Conservation (phyloP, 2,888 invertebrate genomes). For the Scrobipalpa atriplicella region DNA sequence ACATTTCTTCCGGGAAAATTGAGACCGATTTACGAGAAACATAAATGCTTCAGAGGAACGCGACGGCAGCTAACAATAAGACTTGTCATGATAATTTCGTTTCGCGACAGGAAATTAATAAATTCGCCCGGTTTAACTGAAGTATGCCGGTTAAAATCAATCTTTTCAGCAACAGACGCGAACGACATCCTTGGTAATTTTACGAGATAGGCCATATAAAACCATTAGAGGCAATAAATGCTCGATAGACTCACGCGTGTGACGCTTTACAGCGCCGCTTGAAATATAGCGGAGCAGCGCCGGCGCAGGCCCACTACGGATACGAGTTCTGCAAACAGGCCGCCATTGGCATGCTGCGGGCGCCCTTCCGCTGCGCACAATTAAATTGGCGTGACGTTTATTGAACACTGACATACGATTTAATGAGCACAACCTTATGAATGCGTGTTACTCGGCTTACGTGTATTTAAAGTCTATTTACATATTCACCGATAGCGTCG, state of each 20-base stretch:
- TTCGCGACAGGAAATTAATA: conserved; percentile 41
- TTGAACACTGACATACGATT: conserved; percentile 43
- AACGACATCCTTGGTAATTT: conserved; percentile 55
- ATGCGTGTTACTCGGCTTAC: conserved; percentile 27
- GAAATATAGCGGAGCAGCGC: conserved; percentile 45
- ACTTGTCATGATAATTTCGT: conserved; percentile 34
- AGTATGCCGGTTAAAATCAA: conserved; percentile 48
- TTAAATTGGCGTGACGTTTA: conserved; percentile 53
- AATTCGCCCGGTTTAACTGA: conserved; percentile 39
- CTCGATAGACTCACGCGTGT: conserved; percentile 52
- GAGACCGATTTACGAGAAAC: conserved; percentile 13
- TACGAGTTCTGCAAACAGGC: conserved; percentile 42
- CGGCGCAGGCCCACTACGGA: conserved; percentile 33
- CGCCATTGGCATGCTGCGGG: conserved; percentile 49
- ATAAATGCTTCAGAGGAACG: background rate
- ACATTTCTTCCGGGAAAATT: conserved; percentile 2
- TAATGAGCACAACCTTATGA: conserved; percentile 29
- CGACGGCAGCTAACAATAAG: background rate
- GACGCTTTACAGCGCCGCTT: conserved; percentile 56
- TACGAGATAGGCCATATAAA: conserved; percentile 61
- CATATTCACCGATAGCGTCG: conserved; percentile 41
- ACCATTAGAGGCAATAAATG: conserved; percentile 67
- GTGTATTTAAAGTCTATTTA: conserved; percentile 38
- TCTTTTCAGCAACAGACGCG: conserved; percentile 43
- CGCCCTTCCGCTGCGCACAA: conserved; percentile 51